Conservation (phyloP, 2,797 vertebrate genomes). For the Mus minutoides region DNA sequence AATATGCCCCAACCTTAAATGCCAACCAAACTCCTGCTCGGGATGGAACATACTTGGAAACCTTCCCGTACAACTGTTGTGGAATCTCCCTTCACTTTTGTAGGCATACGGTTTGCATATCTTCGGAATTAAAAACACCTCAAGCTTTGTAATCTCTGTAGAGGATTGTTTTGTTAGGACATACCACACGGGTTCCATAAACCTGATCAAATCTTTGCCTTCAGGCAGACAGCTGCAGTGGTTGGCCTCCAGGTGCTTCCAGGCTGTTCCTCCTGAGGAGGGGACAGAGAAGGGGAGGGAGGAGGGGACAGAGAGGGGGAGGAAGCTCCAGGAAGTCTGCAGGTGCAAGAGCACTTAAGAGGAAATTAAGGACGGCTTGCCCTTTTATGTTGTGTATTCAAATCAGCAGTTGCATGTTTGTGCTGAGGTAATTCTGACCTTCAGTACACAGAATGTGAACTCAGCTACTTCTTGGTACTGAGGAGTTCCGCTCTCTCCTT, state of each 20-base stretch:
- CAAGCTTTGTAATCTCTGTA: constrained; percentile 63
- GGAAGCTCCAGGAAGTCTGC: constrained; percentile 73
- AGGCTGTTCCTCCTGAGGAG: constrained; percentile 28
- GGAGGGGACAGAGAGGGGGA: background rate
- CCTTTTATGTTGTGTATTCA: constrained; percentile 67
- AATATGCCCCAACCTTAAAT: background rate
- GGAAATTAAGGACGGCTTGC: constrained; percentile 47
- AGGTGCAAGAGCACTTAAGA: constrained; percentile 70
- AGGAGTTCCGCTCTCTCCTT: background rate
- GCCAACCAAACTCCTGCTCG: constrained; percentile 49
- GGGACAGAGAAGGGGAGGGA: background rate
- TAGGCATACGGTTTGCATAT: constrained; percentile 55
- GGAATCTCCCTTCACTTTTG: constrained; percentile 60
- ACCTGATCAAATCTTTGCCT: constrained; percentile 73
- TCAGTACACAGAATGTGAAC: constrained; percentile 55
- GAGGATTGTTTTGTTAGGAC: constrained; percentile 74
- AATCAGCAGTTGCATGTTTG: constrained; percentile 1
- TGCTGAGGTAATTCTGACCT: constrained; percentile 36
- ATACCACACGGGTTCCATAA: constrained; percentile 72
- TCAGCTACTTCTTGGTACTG: constrained; percentile 17
- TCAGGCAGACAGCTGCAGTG: constrained; percentile 77
- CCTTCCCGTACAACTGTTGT: constrained; percentile 31
- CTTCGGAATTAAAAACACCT: constrained; percentile 66
- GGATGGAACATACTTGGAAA: constrained; percentile 48
- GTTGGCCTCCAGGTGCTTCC: constrained; percentile 70